Base-by-base conservation (phyloP, 1,140 invertebrate species). In the Sitodiplosis mosellana region DNA sequence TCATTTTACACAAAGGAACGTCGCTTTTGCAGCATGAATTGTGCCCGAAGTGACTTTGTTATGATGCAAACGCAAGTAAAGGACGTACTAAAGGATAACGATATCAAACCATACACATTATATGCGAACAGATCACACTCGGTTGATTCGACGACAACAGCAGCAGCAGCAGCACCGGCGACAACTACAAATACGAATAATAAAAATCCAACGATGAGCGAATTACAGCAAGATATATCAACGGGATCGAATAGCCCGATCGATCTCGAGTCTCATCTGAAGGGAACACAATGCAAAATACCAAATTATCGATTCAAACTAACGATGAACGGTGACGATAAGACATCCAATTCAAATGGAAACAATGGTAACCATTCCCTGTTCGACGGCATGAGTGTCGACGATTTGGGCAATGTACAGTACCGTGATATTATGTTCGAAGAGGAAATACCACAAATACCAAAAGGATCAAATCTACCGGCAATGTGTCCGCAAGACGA, bases 1-100 rank as follows among this genome's bases (percentile, higher is more conserved):
- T 82, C 85, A 2, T 90, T 90, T 66, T 89, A 90, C 57, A 87
- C 84, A 11, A 83, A 84, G 63, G 82, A 86, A 52, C 72, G 87
- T 53, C 69, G 80, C 50, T 85, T 81, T 64, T 86, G 82, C 59
- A 84, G 81, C 59, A 72, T 82, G 65, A 72, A 77, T 12, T 87
- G 82, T 66, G 80, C 80, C 3, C 66, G 78, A 48, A 69, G 72
- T 21, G 68, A 69, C 12, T 17, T n/a, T 17, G 36, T 14, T 38
- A 38, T n/a, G 17, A 27, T 27, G 27, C 27, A 27, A 47, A 47
- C 63, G 43, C 60, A 57, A 52, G 43, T 38, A 52, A 0, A 34
- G 45, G 6, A 38, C 48, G 1, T 49, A 54, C 33, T 50, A 54
- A 33, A 49, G 51, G 19, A 37, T 49, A 58, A 59, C 1, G 53